A percentile compares a stretch with the other conserved stretches of the same genome.
Evolutionary conservation across 1,140 invertebrate species (phyloP).

Genomic region (Heliconius congener): DNA sequence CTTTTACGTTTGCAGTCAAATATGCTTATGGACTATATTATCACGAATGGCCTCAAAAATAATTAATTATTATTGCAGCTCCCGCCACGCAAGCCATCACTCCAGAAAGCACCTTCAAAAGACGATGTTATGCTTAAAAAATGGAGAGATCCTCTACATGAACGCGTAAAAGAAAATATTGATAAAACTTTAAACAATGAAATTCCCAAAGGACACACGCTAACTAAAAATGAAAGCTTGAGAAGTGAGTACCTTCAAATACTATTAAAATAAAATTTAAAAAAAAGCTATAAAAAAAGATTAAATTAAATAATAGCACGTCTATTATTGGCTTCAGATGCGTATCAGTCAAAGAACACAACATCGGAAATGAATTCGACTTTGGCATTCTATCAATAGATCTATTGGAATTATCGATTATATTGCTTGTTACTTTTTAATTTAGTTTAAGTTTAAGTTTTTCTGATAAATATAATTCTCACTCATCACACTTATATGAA

Average conservation of each 20-base stretch:
- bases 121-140: conserved; percentile 77
- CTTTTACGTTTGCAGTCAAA: too few species aligned
- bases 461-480: too few species aligned
- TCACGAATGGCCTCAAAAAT: neutral
- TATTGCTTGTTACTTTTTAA: too few species aligned
- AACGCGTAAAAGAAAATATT: conserved; percentile 78
- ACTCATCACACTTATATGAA: too few species aligned
- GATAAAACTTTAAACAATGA: conserved; percentile 78
- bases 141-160: conserved; percentile 77
- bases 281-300: neutral
- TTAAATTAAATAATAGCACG: conserved; percentile 1
- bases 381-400: conserved; percentile 37
- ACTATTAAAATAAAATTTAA: neutral
- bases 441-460: too few species aligned
- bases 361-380: conserved; percentile 28
- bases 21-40: too few species aligned
- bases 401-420: neutral
- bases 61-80: conserved; percentile 48
- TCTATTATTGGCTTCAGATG: conserved; percentile 25
- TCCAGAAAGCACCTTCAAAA: conserved; percentile 75
- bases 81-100: conserved; percentile 71
- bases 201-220: conserved; percentile 76
- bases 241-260: conserved; percentile 65
- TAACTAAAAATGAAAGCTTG: conserved; percentile 80
- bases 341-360: conserved; percentile 32